Conservation (phyloP, 2,797 vertebrate species). For the Oceanodroma leucorhoa region DNA sequence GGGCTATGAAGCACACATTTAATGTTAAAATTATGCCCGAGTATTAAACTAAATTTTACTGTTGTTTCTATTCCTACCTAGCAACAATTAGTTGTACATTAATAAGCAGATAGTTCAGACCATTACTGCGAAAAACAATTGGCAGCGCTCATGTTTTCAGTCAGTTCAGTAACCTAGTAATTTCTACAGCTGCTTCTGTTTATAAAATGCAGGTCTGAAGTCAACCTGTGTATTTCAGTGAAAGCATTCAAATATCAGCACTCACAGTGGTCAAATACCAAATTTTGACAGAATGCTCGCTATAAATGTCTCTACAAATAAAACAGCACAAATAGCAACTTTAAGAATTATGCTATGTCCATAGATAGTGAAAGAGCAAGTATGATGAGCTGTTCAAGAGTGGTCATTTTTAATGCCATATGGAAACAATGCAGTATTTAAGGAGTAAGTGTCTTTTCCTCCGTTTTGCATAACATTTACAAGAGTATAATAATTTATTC, state of each 20-base stretch:
- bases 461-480: background rate
- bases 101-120: background rate
- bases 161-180: background rate
- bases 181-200: background rate
- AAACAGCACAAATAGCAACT: background rate
- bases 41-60: background rate
- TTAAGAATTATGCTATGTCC: background rate
- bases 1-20: background rate
- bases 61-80: background rate
- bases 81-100: background rate
- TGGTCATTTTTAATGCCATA: background rate
- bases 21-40: background rate
- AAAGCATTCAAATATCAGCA: background rate
- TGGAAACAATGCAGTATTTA: background rate
- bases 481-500: background rate
- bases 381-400: background rate
- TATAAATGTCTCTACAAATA: background rate
- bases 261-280: background rate
- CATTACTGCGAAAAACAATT: background rate
- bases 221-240: background rate
- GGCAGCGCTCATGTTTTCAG: background rate
- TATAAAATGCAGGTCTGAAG: background rate
- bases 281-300: background rate
- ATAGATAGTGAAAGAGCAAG: background rate
- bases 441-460: background rate